Conservation (phyloP, 2,113 vertebrate species). For the Corythaeola cristata region DNA sequence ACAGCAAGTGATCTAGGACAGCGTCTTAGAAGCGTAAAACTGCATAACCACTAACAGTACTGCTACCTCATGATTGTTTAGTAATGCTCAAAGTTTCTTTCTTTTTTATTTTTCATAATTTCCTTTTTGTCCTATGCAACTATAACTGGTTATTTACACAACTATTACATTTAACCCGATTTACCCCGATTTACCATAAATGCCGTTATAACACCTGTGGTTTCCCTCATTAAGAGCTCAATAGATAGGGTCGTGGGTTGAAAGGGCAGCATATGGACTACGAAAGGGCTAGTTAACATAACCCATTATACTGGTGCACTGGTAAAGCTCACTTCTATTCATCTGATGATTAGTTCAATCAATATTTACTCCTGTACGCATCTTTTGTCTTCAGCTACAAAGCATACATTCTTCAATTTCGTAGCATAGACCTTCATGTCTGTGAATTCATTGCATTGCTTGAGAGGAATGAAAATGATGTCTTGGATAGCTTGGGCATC, state of each 20-base stretch:
- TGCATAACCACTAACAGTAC: not conserved
- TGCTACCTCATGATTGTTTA: not conserved
- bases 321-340: conserved; percentile 77
- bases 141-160: conserved; percentile 31
- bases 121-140: not conserved
- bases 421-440: conserved; percentile 54
- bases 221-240: conserved; percentile 72
- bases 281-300: conserved; percentile 73
- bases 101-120: not conserved
- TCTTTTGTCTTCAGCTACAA: conserved; percentile 76
- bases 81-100: not conserved
- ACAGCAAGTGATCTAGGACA: not conserved
- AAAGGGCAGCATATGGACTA: conserved; percentile 73
- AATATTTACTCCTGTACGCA: conserved; percentile 75
- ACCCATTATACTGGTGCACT: conserved; percentile 72
- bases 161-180: conserved; percentile 54
- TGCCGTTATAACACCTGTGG: conserved; percentile 75
- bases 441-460: conserved; percentile 61
- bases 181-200: conserved; percentile 63
- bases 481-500: conserved; percentile 34
- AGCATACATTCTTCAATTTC: conserved; percentile 68
- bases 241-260: conserved; percentile 58
- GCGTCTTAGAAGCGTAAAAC: not conserved
- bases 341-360: conserved; percentile 76
- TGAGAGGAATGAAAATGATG: conserved; percentile 60